phyloP scores from a whole-genome alignment of 2,888 invertebrate species.

The Campoplex capitator region DNA sequence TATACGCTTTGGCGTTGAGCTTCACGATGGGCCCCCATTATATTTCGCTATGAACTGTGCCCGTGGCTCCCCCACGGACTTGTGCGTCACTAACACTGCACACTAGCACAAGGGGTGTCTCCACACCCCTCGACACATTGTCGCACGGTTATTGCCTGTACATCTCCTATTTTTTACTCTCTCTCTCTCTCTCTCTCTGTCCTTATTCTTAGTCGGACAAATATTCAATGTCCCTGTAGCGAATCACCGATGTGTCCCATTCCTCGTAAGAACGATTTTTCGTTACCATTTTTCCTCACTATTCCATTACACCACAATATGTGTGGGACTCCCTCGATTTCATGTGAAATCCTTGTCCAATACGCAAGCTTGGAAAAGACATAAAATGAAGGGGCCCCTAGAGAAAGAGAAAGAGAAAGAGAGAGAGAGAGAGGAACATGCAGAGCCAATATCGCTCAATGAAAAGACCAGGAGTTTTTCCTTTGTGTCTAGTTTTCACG shows the following conservation, averaged over 20 bases:
- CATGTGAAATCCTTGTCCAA: conserved; percentile 37
- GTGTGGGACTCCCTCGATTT: conserved; percentile 35
- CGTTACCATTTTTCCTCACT: conserved; percentile 68
- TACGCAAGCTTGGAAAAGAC: conserved; percentile 16
- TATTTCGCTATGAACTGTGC: conserved; percentile 70
- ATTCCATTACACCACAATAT: conserved; percentile 13
- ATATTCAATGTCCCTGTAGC: conserved; percentile 63
- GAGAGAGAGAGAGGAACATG: conserved; percentile 5
- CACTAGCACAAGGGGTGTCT: conserved; percentile 66
- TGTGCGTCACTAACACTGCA: conserved; percentile 34
- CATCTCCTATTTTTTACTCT: conserved; percentile 52
- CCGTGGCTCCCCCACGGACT: conserved; percentile 66
- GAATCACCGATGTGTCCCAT: conserved; percentile 70
- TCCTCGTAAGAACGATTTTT: conserved; percentile 49
- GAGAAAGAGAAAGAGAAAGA: conserved; percentile 38
- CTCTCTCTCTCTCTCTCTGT: conserved; percentile 20
- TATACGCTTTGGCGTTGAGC: conserved; percentile 22
- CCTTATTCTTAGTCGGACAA: conserved; percentile 71
- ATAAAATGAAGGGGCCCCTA: conserved; percentile 24
- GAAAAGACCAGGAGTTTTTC: conserved; percentile 29
- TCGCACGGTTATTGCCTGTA: conserved; percentile 63
- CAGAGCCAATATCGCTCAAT: conserved; percentile 33
- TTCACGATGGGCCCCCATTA: conserved; percentile 34
- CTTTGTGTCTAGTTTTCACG: conserved; percentile 58
- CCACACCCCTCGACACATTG: conserved; percentile 59